Percentiles rank a stretch among this genome's conserved stretches.
Conservation (phyloP, 1,140 invertebrate species). For the Mactra quadrangularis region DNA sequence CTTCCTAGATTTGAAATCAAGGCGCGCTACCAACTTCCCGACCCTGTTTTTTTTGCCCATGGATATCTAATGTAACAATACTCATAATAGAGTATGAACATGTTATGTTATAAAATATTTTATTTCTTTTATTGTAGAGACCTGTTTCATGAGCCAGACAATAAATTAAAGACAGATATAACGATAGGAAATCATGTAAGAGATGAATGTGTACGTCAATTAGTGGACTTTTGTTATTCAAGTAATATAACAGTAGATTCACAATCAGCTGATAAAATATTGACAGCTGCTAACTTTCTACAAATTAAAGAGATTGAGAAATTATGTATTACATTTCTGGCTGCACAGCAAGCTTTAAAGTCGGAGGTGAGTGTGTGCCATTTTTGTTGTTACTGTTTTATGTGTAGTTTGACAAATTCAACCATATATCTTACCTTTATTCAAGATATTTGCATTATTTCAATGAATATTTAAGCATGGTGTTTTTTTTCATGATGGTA, state of each 20-base stretch:
- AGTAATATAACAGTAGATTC: slow-evolving; percentile 61
- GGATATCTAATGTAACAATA: no score
- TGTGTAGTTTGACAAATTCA: no score
- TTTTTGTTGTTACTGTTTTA: neutral
- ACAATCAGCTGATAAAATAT: slow-evolving; percentile 60
- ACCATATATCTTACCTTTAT: no score
- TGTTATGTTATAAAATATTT: no score
- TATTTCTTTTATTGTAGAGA: slow-evolving; percentile 40
- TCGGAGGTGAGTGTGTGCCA: slow-evolving; percentile 35
- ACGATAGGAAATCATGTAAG: slow-evolving; percentile 44
- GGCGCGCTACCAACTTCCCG: no score
- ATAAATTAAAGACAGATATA: slow-evolving; percentile 44
- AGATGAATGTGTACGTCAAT: slow-evolving; percentile 50
- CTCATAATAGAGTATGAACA: no score
- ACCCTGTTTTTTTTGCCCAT: no score
- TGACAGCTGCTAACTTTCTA: slow-evolving; percentile 50
- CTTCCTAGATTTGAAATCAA: no score
- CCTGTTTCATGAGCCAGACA: slow-evolving; percentile 51
- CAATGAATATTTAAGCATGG: no score
- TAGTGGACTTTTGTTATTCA: slow-evolving; percentile 59
- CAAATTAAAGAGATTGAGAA: slow-evolving; percentile 63
- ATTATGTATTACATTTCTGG: slow-evolving; percentile 58
- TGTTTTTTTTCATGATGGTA: no score
- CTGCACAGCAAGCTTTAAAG: slow-evolving; percentile 58
- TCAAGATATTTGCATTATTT: no score